These are phyloP conservation scores for Pristionchus exspectatus DNA, from an alignment of 2,888 invertebrate genomes.

Conservation along the genomic window DNA sequence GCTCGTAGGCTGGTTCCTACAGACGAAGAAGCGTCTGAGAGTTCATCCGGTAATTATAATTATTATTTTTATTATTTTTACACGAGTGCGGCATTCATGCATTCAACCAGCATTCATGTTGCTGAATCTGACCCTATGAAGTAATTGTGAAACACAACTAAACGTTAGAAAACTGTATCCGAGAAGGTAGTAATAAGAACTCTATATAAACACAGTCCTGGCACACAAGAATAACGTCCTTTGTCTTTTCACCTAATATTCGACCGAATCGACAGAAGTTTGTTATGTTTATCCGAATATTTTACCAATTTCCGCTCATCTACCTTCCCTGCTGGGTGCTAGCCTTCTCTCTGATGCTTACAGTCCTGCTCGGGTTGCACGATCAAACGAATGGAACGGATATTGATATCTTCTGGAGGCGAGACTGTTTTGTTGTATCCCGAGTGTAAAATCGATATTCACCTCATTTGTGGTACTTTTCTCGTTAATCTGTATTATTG, in stretches of 20 bases:
- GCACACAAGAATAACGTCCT: not conserved
- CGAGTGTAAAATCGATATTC: no score
- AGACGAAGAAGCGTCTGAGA: constrained; percentile 51
- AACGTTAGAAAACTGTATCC: not conserved
- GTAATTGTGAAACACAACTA: not conserved
- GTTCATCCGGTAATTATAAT: not conserved
- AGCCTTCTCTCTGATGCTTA: constrained; percentile 51
- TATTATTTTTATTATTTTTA: not conserved
- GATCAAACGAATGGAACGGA: constrained; percentile 42
- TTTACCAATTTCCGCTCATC: constrained; percentile 39
- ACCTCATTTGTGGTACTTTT: no score
- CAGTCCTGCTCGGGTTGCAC: constrained; percentile 40
- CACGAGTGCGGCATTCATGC: no score
- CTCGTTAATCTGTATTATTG: no score
- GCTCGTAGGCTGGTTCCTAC: constrained; percentile 56
- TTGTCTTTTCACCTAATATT: not conserved
- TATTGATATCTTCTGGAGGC: constrained; percentile 50
- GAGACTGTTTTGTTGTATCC: no score
- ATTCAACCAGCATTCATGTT: no score
- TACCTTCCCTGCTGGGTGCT: constrained; percentile 55
- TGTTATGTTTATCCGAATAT: not conserved
- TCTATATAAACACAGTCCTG: no score
- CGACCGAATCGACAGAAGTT: not conserved
- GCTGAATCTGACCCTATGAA: no score
- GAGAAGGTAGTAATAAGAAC: no score